phyloP scores from a whole-genome alignment of 2,113 vertebrate species.

The Centropus unirufus region DNA sequence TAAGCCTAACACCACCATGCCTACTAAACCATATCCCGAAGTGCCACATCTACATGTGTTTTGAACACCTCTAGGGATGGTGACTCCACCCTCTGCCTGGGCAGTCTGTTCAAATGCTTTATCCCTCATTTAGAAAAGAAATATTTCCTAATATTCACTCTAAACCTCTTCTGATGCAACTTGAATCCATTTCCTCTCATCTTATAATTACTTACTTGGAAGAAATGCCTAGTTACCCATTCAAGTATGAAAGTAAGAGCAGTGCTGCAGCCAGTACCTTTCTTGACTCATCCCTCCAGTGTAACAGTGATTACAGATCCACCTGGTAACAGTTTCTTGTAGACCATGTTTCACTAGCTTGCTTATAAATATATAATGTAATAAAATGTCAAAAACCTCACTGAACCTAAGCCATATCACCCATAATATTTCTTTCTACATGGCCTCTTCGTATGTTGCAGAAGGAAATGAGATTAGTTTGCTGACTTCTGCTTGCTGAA shows the following conservation, averaged over 20 bases:
- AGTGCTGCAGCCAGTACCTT: neutral
- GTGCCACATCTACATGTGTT: no score
- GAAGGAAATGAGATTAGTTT: neutral
- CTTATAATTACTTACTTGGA: no score
- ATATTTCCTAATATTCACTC: no score
- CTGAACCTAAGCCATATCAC: neutral
- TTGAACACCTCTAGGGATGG: no score
- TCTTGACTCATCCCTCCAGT: neutral
- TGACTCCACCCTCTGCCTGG: no score
- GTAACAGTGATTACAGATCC: neutral
- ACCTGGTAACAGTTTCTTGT: neutral
- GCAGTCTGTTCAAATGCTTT: no score
- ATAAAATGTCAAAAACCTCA: neutral
- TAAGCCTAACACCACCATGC: no score
- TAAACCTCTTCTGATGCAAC: no score
- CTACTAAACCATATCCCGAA: no score
- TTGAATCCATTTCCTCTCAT: no score
- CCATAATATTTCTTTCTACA: neutral
- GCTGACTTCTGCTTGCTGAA: neutral
- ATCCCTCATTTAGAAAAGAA: no score
- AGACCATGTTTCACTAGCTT: neutral
- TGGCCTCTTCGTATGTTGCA: neutral
- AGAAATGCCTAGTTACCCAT: neutral
- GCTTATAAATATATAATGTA: neutral
- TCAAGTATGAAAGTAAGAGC: neutral